These are phyloP conservation scores for Dolichomitus sp. DNA, from an alignment of 2,888 invertebrate species.

Conservation along the genomic window DNA sequence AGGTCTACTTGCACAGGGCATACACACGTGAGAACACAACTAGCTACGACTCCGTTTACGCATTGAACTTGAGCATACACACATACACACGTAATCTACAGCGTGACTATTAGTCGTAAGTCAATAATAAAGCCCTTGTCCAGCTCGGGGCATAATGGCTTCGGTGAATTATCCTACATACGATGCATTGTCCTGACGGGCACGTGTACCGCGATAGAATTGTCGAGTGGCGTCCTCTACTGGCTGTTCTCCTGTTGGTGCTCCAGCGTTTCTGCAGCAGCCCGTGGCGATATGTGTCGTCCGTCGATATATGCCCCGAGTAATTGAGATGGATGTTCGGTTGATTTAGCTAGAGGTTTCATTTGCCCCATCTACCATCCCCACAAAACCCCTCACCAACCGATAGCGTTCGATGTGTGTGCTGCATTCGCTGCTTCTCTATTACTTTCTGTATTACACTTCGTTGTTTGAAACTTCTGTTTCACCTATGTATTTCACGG, in stretches of 20 bases:
- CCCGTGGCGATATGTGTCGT: slow-evolving; percentile 65
- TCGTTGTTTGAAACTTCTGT: slow-evolving; percentile 27
- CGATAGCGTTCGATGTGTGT: slow-evolving; percentile 44
- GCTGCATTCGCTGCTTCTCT: slow-evolving; percentile 38
- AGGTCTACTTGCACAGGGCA: slow-evolving; percentile 49
- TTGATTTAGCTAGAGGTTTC: slow-evolving; percentile 75
- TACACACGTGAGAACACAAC: slow-evolving; percentile 64
- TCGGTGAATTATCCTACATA: slow-evolving; percentile 80
- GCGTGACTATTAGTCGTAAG: slow-evolving; percentile 84
- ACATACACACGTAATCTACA: slow-evolving; percentile 75
- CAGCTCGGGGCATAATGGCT: slow-evolving; percentile 79
- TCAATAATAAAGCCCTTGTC: slow-evolving; percentile 85
- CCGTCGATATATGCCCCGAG: slow-evolving; percentile 72
- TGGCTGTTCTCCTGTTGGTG: slow-evolving; percentile 37
- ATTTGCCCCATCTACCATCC: slow-evolving; percentile 54
- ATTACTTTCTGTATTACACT: slow-evolving; percentile 49
- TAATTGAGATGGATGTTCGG: slow-evolving; percentile 83
- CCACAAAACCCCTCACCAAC: slow-evolving; percentile 1
- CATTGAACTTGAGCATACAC: slow-evolving; percentile 47
- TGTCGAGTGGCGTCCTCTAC: slow-evolving; percentile 71
- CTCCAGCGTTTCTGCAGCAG: slow-evolving; percentile 43
- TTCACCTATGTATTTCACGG: slow-evolving; percentile 2
- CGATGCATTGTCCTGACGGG: slow-evolving; percentile 76
- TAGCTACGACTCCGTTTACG: slow-evolving; percentile 60
- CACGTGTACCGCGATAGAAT: slow-evolving; percentile 78